A percentile compares a stretch with the other conserved stretches of the same genome.
Evolutionary conservation across 2,888 invertebrate genomes (phyloP).

Genomic region (Heliconius charithonia): DNA sequence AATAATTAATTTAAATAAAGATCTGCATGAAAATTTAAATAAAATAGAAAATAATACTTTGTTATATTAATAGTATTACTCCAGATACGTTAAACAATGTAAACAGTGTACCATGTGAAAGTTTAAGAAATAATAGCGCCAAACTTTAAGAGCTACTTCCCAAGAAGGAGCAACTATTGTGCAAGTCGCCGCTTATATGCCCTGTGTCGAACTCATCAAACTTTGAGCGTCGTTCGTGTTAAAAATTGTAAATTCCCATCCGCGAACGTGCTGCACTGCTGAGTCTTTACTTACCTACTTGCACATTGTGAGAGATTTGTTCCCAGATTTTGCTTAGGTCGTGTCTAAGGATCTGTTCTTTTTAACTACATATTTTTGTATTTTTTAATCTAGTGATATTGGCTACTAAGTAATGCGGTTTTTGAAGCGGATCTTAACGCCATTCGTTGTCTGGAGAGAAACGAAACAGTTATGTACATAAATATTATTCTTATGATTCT

Average conservation of each 20-base stretch:
- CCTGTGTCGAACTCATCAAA: slow-evolving; percentile 75
- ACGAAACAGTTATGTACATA: too few relatives aligned
- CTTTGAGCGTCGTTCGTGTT: slow-evolving; percentile 57
- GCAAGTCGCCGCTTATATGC: slow-evolving; percentile 61
- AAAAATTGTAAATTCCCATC: slow-evolving; percentile 57
- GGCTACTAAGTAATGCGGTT: too few relatives aligned
- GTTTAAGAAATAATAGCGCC: slow-evolving; percentile 44
- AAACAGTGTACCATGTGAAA: neutral
- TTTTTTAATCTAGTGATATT: too few relatives aligned
- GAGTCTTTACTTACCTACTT: slow-evolving; percentile 35
- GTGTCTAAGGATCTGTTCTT: too few relatives aligned
- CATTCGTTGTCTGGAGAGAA: too few relatives aligned
- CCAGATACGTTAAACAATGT: neutral
- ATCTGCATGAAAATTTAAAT: too few relatives aligned
- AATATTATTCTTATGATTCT: too few relatives aligned
- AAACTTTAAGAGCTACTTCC: slow-evolving; percentile 40
- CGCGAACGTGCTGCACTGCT: slow-evolving; percentile 23
- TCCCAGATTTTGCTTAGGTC: neutral
- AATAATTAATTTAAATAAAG: too few relatives aligned
- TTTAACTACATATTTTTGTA: too few relatives aligned
- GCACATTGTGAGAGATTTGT: slow-evolving; percentile 2
- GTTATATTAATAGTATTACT: neutral
- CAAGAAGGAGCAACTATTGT: slow-evolving; percentile 58
- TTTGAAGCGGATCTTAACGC: too few relatives aligned
- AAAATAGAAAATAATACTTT: too few relatives aligned